Conservation (phyloP, 2,113 vertebrate genomes). For the Calidris pygmaea region DNA sequence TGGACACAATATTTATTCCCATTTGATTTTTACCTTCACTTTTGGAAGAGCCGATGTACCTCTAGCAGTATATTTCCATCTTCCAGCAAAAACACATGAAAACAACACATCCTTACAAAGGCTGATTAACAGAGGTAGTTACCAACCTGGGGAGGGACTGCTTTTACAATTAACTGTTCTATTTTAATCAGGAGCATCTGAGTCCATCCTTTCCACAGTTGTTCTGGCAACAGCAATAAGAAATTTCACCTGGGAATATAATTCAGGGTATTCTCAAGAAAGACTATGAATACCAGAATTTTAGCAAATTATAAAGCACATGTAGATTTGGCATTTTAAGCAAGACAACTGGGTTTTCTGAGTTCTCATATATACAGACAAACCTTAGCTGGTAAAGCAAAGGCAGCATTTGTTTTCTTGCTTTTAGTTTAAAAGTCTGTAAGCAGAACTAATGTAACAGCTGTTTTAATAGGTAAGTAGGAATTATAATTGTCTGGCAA, state of each 20-base stretch:
- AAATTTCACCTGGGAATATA: background rate
- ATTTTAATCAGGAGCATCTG: background rate
- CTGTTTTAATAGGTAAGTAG: constrained; percentile 29
- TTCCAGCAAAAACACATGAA: background rate
- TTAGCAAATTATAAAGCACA: background rate
- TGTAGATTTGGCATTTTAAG: background rate
- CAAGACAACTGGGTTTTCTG: background rate
- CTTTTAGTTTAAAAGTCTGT: background rate
- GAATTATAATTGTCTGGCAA: background rate
- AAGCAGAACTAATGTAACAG: constrained; percentile 1
- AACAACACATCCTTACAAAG: background rate
- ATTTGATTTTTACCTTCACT: background rate
- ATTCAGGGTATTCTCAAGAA: background rate
- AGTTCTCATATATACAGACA: background rate
- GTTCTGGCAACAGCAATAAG: background rate
- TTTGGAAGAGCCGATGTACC: rapidly evolving
- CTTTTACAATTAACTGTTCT: background rate
- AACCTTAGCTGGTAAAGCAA: background rate
- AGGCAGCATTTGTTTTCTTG: background rate
- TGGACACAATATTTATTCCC: background rate
- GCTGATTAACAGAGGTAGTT: background rate
- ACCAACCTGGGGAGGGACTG: background rate
- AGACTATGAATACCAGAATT: background rate
- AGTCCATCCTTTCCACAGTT: background rate
- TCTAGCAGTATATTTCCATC: background rate